Evolutionary conservation across 2,888 invertebrate species (phyloP), one percentile per base, ranked within the genome.

Genomic region (Rhagonycha fulva): DNA sequence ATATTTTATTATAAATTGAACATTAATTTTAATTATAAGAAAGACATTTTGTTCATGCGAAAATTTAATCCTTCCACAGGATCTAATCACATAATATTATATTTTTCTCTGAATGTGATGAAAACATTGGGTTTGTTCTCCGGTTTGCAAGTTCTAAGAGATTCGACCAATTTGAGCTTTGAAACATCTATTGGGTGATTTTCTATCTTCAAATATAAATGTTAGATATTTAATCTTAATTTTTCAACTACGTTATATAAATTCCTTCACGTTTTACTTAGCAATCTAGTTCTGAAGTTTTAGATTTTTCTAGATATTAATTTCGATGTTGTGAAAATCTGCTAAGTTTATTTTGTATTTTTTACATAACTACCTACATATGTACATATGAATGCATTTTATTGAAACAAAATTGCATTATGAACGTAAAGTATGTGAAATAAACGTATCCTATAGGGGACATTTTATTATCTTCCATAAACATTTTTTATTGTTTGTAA

Each of bases 401-500:
- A 2, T 47, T n/a, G 14, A 61, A 47, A 69, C 9, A 60, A 70
- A 61, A 61, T 26, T 61, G 9, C 61, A 61, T 26, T 24, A 61
- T 26, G 14, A 26, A 12, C 60, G 26, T 14, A 14, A 12, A 60
- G 10, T 12, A 60, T 60, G 14, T 61, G 14, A 2, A 26, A 26
- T 70, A 10, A 24, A 24, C n/a, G 60, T 61, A 9, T 23, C 10
- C 10, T 68, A 32, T 14, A 32, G n/a, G 28, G 66, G 47, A 66
- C 68, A 72, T 28, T 72, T 72, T 23, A 63, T 14, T 23, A 63
- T 47, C 66, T 47, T 24, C 72, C 24, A 72, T 71, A 72, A 24
- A 61, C 10, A 19, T 12, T 73, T 73, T 73, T 73, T 73, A 26
- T 66, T 73, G 68, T 62, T 73, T 62, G 26, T 69, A 73, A 73